Evolutionary conservation across 2,113 vertebrate genomes (phyloP), one percentile per base, ranked within the genome.

Genomic region (Hypanus sabinus): DNA sequence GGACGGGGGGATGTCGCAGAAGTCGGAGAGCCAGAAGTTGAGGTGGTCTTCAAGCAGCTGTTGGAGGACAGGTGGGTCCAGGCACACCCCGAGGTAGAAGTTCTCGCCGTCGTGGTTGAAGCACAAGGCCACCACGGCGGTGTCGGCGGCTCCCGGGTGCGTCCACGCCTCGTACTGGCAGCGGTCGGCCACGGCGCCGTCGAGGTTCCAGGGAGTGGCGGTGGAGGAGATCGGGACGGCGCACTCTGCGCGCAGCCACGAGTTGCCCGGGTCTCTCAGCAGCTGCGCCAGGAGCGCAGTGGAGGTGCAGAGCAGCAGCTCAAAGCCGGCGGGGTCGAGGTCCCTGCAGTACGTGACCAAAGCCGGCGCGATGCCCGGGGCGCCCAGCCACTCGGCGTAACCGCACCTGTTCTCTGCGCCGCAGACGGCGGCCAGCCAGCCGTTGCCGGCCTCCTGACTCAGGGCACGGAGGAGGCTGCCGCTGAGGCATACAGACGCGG

Each of bases 21-120:
- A 94, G 20, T 96, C 94, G 46, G 96, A 76, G n/a, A 97, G 94
- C 97, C 97, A 97, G 68, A 95, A 95, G 94, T 97, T 97, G 95
- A 97, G 96, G 93, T 95, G 95, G 94, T 97, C 97, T 79, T 96
- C 95, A 93, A 97, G 75, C 87, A 97, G 95, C 95, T 97, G 97
- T 75, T 95, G 94, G 24, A 97, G 94, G 70, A 97, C 94, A 0
- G 95, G 96, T 0, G 30, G 36, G n/a, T 97, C 96, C 92, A 94
- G 24, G 94, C 97, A 97, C 76, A 97, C 96, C 79, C 95, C 95
- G 76, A 94, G 94, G n/a, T 95, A 96, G 95, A 97, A 97, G 95
- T 97, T 97, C 1, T 93, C 71, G 0, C 95, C n/a, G 95, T 98
- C 97, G 0, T 85, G 94, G 94, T 96, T 96, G 33, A 96, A 95